Evolutionary conservation across 2,113 vertebrate genomes (phyloP), one percentile per base, ranked within the genome.

Genomic region (Tragelaphus strepsiceros): DNA sequence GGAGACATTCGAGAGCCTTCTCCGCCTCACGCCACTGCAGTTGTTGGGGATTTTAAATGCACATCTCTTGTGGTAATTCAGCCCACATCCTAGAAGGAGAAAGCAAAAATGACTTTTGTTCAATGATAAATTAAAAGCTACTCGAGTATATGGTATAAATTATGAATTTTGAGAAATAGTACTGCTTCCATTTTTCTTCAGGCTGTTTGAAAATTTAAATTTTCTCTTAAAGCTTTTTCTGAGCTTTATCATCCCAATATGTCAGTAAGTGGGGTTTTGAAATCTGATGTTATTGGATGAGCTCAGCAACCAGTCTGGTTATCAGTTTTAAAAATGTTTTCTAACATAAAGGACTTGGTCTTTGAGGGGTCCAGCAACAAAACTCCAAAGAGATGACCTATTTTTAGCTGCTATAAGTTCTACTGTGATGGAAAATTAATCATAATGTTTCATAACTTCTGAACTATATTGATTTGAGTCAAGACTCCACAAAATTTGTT

Each of bases 41-140:
- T 99, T 99, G 98, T 99, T 99, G 4, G 99, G 99, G 92, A 99
- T 99, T 98, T 99, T 99, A 99, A 99, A 99, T 8, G 99, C 99
- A 98, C 99, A 99, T 80, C 99, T 99, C 98, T 99, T 99, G 98
- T 99, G 99, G 97, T 99, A 99, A 98, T 99, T 99, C 82, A 99
- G 99, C 67, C 99, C 99, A 88, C 99, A 99, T 46, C 99, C 99
- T 99, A 97, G 71, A 98, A 98, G 97, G 39, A 87, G 87, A 98
- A 97, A 96, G 91, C 35, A 58, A 92, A 96, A 84, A 80, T 43
- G 62, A 64, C n/a, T 97, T 92, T 83, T 71, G 59, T 96, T 86
- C 6, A 61, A 43, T 9, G 7, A 59, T 54, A 32, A 24, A 97
- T 92, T 96, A 97, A 1, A n/a, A 56, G 28, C 85, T 87, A 93